Base-by-base conservation (phyloP, 2,888 invertebrate genomes). In the Heliconius sara region DNA sequence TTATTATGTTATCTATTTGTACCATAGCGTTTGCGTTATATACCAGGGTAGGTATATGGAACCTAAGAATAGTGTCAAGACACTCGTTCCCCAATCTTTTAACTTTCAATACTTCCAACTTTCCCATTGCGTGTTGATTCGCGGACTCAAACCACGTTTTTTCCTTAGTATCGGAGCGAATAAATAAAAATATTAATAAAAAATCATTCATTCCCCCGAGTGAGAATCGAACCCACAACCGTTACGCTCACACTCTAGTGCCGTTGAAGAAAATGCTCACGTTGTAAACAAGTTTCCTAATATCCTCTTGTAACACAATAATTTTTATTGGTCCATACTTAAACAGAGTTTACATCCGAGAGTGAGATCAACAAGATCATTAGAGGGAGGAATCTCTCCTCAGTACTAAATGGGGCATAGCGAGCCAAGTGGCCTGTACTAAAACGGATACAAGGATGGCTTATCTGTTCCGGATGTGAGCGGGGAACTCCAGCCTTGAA, bases 401-500 rank as follows among this genome's bases (percentile, higher is more conserved):
- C 79, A 78, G 74, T 78, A 66, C 66, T 79, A 82, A 82, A 81
- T 82, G 80, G 77, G 74, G 79, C 82, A 81, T 82, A 81, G 76
- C 83, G 80, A 79, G 79, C 73, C 79, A 79, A 81, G 83, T 80
- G 80, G 78, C 65, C 80, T 83, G 86, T 77, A 83, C 79, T 84
- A 84, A 85, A 87, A 85, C 86, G 88, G 88, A 88, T 88, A 88
- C 86, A 86, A 88, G 88, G 85, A 80, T 76, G 85, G 88, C 87
- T 90, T 89, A 90, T 90, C 90, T 85, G 82, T 79, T 80, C 86
- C 87, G 89, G 90, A 90, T 86, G 87, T 86, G 83, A 87, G 87
- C 85, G 80, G 83, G 76, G 76, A 79, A 76, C 70, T 77, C 63
- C 57, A 78, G 74, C 34, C 43, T 72, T 73, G 66, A 79, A 75